Evolutionary conservation across 2,113 vertebrate genomes (phyloP), one percentile per base, ranked within the genome.

Genomic region (Mobula birostris): DNA sequence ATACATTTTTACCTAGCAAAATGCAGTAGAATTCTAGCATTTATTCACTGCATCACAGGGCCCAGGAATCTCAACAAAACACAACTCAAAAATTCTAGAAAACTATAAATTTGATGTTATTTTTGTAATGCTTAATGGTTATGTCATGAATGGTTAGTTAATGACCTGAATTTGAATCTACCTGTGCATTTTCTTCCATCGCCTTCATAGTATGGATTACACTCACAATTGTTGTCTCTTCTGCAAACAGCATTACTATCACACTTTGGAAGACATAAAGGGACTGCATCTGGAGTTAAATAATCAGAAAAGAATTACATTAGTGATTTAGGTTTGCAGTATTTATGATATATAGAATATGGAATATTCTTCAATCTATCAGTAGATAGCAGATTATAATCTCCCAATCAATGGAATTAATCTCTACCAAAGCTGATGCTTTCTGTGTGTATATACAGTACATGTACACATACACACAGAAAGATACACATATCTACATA

Each of bases 171-270:
- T 48, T 48, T 87, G 9, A 74, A 29, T 94, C 61, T 85, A 98
- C 98, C 97, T 95, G 96, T 96, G 95, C 99, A 99, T 2, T 27
- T 95, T 29, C 95, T 96, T 15, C 99, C 99, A 0, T 99, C 97
- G 0, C 99, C 99, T 93, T 97, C 96, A 0, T 98, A 99, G 93
- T 97, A 96, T 2, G 97, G 94, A 95, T 96, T 94, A 94, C 99
- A 99, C 94, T 97, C 97, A 2, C 99, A 99, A 32, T 95, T 96
- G 94, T 97, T 97, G 40, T 94, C 95, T 0, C 40, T 87, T 0
- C 96, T 95, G 95, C 99, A 99, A 27, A 95, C 88, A 0, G 98
- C 98, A 91, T 98, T 97, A 29, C 94, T 76, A 79, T 98, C 97
- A 94, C 99, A 99, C 24, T 96, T 95, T 0, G 98, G 98, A 1